Evolutionary conservation across 2,888 invertebrate species (phyloP), one percentile per base, ranked within the genome.

Genomic region (Drosophila diplacantha): DNA sequence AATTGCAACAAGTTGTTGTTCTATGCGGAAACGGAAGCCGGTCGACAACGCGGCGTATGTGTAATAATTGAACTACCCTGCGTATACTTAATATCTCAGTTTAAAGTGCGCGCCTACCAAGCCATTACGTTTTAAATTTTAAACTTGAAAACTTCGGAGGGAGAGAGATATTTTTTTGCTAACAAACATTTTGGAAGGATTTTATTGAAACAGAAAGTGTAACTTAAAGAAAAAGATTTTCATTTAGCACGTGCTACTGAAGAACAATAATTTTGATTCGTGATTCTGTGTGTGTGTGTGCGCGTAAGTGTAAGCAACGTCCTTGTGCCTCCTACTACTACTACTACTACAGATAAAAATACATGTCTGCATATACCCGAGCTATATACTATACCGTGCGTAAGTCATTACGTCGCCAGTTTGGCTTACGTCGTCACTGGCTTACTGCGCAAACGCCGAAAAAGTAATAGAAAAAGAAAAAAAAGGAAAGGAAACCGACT

Each of bases 1-100:
- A 69, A 69, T 73, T 75, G 77, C 84, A 81, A 81, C 84, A 81
- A 84, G 84, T 76, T 73, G 74, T 73, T 62, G 61, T 34, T 71
- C 63, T 60, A 81, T 67, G 80, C 80, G 83, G 68, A 72, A 81
- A 78, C 78, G 85, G 81, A 81, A 81, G 69, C 75, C 75, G 69
- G 67, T 73, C 64, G 72, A 64, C 71, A 73, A 54, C 74, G 61
- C 70, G 65, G 59, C 79, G 85, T 82, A 81, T 83, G 83, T 71
- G 82, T 76, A 69, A 72, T 72, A 68, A 37, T 38, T 59, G 22
- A 31, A 35, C 9, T 62, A 32, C 52, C 12, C 46, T 32, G 53
- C 53, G 53, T 49, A 49, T 38, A 26, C 38, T 46, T 46, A 5
- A 46, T 46, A 31, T 46, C 31, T 46, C 9, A 20, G 20, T 46